phyloP scores from a whole-genome alignment of 2,888 invertebrate genomes.

The Phengaris arion region DNA sequence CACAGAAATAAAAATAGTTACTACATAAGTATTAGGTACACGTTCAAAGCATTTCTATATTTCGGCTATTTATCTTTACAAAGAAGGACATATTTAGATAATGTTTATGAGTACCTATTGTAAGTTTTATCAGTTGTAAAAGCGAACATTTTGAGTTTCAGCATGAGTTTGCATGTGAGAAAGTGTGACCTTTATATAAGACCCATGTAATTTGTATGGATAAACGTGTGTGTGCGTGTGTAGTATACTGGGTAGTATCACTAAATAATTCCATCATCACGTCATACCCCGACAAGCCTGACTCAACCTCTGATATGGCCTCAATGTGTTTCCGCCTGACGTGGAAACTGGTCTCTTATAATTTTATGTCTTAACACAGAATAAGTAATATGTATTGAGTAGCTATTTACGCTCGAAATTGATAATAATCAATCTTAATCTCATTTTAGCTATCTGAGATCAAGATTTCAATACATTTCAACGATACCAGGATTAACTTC shows the following conservation, averaged over 20 bases:
- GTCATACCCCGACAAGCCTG: background rate
- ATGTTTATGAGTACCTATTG: background rate
- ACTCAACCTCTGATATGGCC: slow-evolving; percentile 8
- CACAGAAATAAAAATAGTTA: too few species aligned
- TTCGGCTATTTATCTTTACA: background rate
- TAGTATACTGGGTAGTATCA: background rate
- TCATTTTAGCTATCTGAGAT: too few species aligned
- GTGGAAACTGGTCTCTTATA: background rate
- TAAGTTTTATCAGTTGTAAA: background rate
- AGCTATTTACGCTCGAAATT: too few species aligned
- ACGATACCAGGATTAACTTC: too few species aligned
- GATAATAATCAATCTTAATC: too few species aligned
- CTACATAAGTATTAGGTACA: too few species aligned
- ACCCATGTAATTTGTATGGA: background rate
- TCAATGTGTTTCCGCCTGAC: background rate
- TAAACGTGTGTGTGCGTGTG: background rate
- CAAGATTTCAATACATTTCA: too few species aligned
- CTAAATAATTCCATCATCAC: slow-evolving; percentile 3
- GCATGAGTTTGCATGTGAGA: background rate
- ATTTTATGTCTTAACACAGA: background rate
- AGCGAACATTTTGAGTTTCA: background rate
- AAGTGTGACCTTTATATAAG: background rate
- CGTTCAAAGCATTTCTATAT: background rate
- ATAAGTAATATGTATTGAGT: too few species aligned
- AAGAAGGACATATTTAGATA: background rate